Evolutionary conservation across 1,140 invertebrate genomes (phyloP), one percentile per base, ranked within the genome.

Genomic region (Solenopsis fugax): DNA sequence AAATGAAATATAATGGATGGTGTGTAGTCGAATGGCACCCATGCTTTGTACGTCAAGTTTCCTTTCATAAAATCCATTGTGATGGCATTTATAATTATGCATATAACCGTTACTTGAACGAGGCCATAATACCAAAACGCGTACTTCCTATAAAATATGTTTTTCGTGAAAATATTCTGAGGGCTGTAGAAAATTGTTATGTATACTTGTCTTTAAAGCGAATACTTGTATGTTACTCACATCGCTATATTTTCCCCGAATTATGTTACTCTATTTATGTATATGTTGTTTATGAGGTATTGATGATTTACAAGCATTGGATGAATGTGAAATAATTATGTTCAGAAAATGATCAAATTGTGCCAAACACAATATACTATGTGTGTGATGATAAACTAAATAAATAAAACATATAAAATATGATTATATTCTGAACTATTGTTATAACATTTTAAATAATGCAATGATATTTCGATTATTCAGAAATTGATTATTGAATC

Each of bases 11-110:
- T 50, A 12, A n/a, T n/a, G 2, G 52, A 13, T 13, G 54, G 0
- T 0, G 50, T 52, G 12, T 82, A 85, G 12, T 89, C 64, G n/a
- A 73, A 89, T 2, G 89, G 89, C 1, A 86, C 1, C 88, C 86
- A 91, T 48, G 56, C 65, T 80, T 52, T 72, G 37, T 73, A 86
- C 12, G 58, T 75, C 50, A 86, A 21, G n/a, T 50, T 73, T 24
- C 24, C n/a, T 0, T 65, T 54, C n/a, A 24, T 41, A 18, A 72
- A 65, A 45, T 85, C 67, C 37, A 29, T 64, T 18, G 78, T n/a
- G 9, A 65, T n/a, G 18, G 82, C 48, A 6, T 45, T 85, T n/a
- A 85, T 34, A 69, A 85, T 71, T 29, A 48, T 77, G 16, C 24
- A 12, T 16, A 24, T 13, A 2, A 56, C 34, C 0, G 86, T 69